Evolutionary conservation across 2,797 vertebrate genomes (phyloP).

Genomic region (Holocentrus rufus): DNA sequence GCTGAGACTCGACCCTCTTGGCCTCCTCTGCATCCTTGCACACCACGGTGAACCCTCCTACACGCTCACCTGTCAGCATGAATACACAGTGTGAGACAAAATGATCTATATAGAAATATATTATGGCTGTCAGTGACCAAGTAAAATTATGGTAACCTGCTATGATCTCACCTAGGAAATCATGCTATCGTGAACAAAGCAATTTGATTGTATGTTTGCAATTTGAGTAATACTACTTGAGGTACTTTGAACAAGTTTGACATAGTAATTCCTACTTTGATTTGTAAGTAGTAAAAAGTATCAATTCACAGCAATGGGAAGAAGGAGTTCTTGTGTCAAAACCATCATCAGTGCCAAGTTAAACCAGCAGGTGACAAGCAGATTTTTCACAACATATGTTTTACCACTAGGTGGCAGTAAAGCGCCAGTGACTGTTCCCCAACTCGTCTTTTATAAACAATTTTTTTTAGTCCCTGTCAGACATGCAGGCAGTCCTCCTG

Average conservation of each 20-base stretch:
- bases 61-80: slow-evolving; percentile 90
- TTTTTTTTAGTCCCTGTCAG: neutral
- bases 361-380: no score
- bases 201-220: no score
- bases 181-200: no score
- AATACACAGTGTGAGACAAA: slow-evolving; percentile 2
- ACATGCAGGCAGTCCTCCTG: neutral
- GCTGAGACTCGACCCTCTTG: slow-evolving; percentile 95
- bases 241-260: no score
- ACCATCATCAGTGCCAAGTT: no score
- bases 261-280: no score
- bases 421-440: slow-evolving; percentile 13
- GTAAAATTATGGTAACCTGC: no score
- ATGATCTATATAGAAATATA: slow-evolving; percentile 4
- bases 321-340: neutral
- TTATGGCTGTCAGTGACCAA: neutral
- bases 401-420: slow-evolving; percentile 47
- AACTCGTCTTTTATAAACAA: neutral
- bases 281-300: no score
- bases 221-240: no score
- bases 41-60: slow-evolving; percentile 93
- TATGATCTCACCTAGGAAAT: no score
- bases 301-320: neutral
- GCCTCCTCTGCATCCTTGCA: slow-evolving; percentile 93
- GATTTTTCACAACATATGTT: slow-evolving; percentile 2